Conservation (phyloP, 2,797 vertebrate species). For the Scarus forsteni region DNA sequence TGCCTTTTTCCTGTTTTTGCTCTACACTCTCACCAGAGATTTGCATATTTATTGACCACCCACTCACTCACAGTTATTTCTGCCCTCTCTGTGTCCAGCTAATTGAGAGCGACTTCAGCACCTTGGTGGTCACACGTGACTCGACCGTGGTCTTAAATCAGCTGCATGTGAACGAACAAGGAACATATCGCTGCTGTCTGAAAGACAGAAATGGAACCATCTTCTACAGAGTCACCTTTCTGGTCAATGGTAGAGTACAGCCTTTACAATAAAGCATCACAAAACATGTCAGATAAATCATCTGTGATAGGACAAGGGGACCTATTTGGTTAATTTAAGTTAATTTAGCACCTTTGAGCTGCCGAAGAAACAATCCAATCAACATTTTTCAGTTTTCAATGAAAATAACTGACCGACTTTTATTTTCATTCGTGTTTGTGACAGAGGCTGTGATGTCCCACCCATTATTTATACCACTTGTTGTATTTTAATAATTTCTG, state of each 20-base stretch:
- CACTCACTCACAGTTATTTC: conserved; percentile 15
- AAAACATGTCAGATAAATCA: neutral
- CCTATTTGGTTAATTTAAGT: neutral
- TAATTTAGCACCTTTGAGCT: conserved; percentile 3
- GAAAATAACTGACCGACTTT: neutral
- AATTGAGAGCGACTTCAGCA: conserved; percentile 58
- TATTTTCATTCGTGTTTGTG: too few species aligned
- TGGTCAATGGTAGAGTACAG: conserved; percentile 69
- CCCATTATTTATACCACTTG: too few species aligned
- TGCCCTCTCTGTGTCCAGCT: conserved; percentile 48
- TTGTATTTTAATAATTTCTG: too few species aligned
- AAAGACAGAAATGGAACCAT: conserved; percentile 58
- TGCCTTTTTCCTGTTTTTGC: conserved; percentile 13
- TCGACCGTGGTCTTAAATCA: conserved; percentile 82
- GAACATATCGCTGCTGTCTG: conserved; percentile 80
- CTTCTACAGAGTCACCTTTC: conserved; percentile 71
- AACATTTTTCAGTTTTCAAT: neutral
- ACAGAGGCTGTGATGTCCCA: too few species aligned
- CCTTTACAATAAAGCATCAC: neutral
- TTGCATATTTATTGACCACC: neutral
- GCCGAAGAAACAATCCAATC: neutral
- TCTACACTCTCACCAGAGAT: neutral
- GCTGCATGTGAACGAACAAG: conserved; percentile 72
- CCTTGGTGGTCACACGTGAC: conserved; percentile 76
- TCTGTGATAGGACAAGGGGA: conserved; percentile 1